Base-by-base conservation (phyloP, 2,888 invertebrate species). In the Ophioninae sp. region DNA sequence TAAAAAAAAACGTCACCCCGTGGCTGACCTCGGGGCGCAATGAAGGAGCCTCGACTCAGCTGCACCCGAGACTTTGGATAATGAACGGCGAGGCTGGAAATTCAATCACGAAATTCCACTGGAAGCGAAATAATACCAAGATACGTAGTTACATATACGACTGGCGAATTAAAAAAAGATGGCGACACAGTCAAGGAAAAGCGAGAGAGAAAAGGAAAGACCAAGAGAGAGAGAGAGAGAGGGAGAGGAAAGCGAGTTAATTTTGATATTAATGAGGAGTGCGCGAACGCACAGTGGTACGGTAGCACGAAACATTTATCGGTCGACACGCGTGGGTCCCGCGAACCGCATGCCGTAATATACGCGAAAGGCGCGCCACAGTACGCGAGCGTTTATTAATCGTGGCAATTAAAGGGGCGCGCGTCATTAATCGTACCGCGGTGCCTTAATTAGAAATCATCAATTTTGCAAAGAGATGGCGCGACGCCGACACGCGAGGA, bases 241-340 rank as follows among this genome's bases (percentile, higher is more conserved):
- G 81, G 56, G 23, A 56, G 69, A 70, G 67, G 73, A 82, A 74
- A 65, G 39, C 56, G 69, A 70, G 73, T 68, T 85, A 86, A 85
- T 86, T 86, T 85, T 83, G 80, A 84, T 85, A 89, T 88, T 89
- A 89, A 89, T 88, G 88, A 86, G 86, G 81, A 84, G 83, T 85
- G 83, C 84, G 80, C 84, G 86, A 86, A 86, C 86, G 81, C 85
- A 81, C 81, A 83, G 84, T 84, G 83, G 86, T 87, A 90, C 92
- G 88, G 92, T 92, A 91, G 92, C 92, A 89, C 89, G 89, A 90
- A 92, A 89, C 90, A 90, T 92, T 92, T 91, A 92, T 91, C 91
- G 89, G 88, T 85, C 88, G 90, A 90, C 88, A 86, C 87, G 82
- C 78, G 79, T 84, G 82, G 80, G 75, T 84, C 80, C 82, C 72